Evolutionary conservation across 2,797 vertebrate genomes (phyloP).

Genomic region (Vireo griseus): DNA sequence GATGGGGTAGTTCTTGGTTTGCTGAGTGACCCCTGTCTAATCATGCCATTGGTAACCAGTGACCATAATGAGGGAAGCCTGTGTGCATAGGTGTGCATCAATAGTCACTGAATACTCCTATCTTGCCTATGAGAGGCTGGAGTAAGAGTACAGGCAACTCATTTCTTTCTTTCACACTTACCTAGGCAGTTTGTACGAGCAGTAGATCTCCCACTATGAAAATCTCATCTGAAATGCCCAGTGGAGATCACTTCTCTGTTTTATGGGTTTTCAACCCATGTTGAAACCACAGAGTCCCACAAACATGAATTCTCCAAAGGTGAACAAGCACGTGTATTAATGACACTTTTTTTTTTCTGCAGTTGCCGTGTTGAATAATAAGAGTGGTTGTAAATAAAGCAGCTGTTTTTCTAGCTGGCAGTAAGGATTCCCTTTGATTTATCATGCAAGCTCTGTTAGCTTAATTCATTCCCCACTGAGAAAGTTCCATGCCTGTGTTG

Average conservation of each 20-base stretch:
- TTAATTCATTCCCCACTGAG: background rate
- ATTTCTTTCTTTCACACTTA: background rate
- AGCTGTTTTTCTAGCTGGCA: background rate
- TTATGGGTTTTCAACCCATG: background rate
- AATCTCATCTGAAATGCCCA: background rate
- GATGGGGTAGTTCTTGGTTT: background rate
- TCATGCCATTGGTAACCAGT: accelerated
- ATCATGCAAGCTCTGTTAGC: background rate
- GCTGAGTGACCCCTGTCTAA: background rate
- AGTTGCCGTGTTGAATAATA: background rate
- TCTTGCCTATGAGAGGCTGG: background rate
- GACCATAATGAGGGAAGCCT: background rate
- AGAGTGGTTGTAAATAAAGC: background rate
- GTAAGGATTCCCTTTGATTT: background rate
- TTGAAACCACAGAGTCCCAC: background rate
- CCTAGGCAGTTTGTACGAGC: background rate
- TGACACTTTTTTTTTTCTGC: background rate
- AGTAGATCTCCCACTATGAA: background rate
- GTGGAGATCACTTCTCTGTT: background rate
- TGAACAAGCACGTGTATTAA: background rate
- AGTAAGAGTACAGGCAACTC: accelerated
- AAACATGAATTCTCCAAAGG: background rate
- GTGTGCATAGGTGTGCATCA: background rate
- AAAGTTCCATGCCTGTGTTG: background rate
- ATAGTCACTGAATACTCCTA: background rate